Evolutionary conservation across 2,888 invertebrate genomes (phyloP), one percentile per base, ranked within the genome.

Genomic region (Eurois occulta): DNA sequence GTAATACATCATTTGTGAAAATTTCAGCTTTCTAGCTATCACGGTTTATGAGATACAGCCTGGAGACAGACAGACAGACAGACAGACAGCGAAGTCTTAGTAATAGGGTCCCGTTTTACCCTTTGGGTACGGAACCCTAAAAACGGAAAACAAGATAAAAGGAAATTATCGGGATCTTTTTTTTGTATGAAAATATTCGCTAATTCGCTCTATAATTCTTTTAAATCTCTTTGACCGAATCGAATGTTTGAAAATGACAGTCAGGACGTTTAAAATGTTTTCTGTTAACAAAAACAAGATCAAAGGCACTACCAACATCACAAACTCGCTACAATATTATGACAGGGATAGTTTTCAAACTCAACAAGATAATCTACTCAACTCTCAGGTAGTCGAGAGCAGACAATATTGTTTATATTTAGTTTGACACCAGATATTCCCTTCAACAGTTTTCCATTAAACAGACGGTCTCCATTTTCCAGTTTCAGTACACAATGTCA

Each of bases 351-450:
- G 71, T 80, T 69, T 62, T 48, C 38, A 72, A 83, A 81, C 73
- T 83, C 8, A 71, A 66, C 71, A 74, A 66, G 73, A 77, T 72
- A 41, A 70, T 81, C 71, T 18, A n/a, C 48, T 55, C 55, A 65
- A 77, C 24, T 67, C 52, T 48, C 78, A 83, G 78, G 60, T 86
- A 70, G 64, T 74, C 67, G 13, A 1, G 13, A 77, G 24, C 32
- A 78, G 46, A 86, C 60, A 28, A 64, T 73, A 69, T 67, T 86
- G 78, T 86, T 72, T 70, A 64, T 64, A 38, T 75, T 70, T 67
- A 68, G 81, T 81, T 71, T 52, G 62, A 82, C 72, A 67, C 10
- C 18, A 60, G 74, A 76, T 76, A 69, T 38, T 43, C 32, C 38
- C 41, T 35, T 35, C 38, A 46, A 68, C 64, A 48, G 28, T 13